These are phyloP conservation scores for Aegotheles bennettii DNA, from an alignment of 2,113 vertebrate genomes.

Conservation along the genomic window DNA sequence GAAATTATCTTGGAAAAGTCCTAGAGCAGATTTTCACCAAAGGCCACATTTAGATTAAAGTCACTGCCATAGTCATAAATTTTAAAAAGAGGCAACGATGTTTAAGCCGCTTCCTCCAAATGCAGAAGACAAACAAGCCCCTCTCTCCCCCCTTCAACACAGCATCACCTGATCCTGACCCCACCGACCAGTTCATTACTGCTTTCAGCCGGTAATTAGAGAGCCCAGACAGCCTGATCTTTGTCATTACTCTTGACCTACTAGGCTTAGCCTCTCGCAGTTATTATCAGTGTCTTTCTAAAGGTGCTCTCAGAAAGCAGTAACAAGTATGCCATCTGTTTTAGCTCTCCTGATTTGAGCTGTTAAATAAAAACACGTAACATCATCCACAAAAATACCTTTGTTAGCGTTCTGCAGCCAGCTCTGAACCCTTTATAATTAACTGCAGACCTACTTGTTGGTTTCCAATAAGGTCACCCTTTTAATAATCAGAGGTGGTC, in stretches of 20 bases:
- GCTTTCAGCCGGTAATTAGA: constrained; percentile 59
- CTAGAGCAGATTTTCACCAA: constrained; percentile 5
- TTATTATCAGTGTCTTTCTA: constrained; percentile 30
- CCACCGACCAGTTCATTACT: constrained; percentile 49
- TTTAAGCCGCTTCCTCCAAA: neutral
- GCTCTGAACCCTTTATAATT: constrained; percentile 57
- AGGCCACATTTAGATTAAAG: constrained; percentile 18
- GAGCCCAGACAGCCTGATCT: constrained; percentile 54
- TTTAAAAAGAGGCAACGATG: neutral
- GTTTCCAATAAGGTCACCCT: constrained; percentile 66
- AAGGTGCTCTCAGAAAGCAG: constrained; percentile 41
- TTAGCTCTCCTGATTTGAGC: constrained; percentile 38
- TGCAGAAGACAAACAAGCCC: neutral
- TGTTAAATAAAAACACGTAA: constrained; percentile 50
- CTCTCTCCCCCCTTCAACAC: neutral
- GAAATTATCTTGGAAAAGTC: constrained; percentile 37
- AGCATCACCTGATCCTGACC: constrained; percentile 60
- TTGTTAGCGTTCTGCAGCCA: constrained; percentile 27
- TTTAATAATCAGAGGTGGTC: constrained; percentile 59
- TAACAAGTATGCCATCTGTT: constrained; percentile 57
- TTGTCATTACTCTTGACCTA: constrained; percentile 35
- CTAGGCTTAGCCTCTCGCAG: neutral
- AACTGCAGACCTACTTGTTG: constrained; percentile 57
- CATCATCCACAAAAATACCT: constrained; percentile 47
- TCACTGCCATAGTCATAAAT: neutral